Percentiles rank a stretch among this genome's conserved stretches.
Evolutionary conservation across 2,113 vertebrate genomes (phyloP).

Genomic region (Alethe diademata): DNA sequence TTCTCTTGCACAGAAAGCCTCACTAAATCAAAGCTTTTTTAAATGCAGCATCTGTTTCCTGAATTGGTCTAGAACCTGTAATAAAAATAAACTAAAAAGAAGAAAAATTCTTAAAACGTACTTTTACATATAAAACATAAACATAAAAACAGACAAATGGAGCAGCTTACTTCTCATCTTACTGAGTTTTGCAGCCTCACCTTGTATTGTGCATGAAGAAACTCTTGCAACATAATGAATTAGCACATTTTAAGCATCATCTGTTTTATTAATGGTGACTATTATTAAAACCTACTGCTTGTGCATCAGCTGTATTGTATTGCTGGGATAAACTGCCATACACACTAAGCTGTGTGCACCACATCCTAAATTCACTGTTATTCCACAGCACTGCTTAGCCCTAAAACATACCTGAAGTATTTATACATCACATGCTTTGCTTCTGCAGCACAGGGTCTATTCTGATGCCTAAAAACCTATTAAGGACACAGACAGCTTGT

Average conservation of each 20-base stretch:
- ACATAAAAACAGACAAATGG: neutral
- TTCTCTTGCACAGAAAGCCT: constrained; percentile 42
- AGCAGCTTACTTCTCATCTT: neutral
- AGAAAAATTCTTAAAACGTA: neutral
- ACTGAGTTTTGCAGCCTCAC: neutral
- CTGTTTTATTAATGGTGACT: neutral
- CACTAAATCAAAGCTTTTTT: constrained; percentile 11
- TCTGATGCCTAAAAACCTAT: constrained; percentile 29
- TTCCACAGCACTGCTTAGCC: neutral
- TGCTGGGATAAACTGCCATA: neutral
- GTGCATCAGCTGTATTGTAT: neutral
- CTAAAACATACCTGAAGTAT: neutral
- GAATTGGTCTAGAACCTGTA: constrained; percentile 17
- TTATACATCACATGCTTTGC: neutral
- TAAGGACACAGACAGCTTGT: constrained; percentile 46
- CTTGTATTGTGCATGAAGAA: neutral
- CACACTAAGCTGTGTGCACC: neutral
- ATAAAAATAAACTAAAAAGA: constrained; percentile 6
- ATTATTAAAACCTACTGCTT: neutral
- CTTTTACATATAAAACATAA: neutral
- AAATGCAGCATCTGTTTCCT: constrained; percentile 44
- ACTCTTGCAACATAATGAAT: neutral
- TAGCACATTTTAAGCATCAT: neutral
- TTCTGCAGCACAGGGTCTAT: neutral
- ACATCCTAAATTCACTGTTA: neutral